Evolutionary conservation across 2,888 invertebrate genomes (phyloP).

Genomic region (Empis livida): DNA sequence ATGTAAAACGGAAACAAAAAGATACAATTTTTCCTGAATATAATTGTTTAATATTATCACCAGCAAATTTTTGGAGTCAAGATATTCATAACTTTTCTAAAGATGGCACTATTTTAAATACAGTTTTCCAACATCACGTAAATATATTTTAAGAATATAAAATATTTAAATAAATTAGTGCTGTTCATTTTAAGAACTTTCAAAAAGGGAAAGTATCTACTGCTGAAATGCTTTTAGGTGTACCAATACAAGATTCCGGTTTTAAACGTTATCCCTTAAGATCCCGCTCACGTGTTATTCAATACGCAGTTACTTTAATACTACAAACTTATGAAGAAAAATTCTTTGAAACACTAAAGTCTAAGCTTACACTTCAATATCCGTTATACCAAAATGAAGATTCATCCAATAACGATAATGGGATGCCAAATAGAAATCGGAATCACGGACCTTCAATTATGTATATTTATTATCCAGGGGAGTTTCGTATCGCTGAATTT

Average conservation of each 20-base stretch:
- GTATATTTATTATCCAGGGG: slow-evolving; percentile 76
- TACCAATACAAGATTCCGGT: slow-evolving; percentile 81
- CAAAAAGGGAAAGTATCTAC: slow-evolving; percentile 74
- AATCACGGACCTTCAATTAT: slow-evolving; percentile 36
- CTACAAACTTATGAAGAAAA: slow-evolving; percentile 63
- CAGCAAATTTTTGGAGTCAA: slow-evolving; percentile 88
- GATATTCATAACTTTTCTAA: slow-evolving; percentile 63
- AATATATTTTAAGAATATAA: slow-evolving; percentile 17
- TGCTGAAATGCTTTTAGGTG: slow-evolving; percentile 84
- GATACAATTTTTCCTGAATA: slow-evolving; percentile 74
- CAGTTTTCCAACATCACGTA: slow-evolving; percentile 75
- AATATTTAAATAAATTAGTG: background rate
- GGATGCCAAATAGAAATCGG: slow-evolving; percentile 12
- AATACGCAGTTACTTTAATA: slow-evolving; percentile 82
- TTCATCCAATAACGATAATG: slow-evolving; percentile 14
- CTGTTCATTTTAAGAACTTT: slow-evolving; percentile 45
- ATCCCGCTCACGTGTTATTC: slow-evolving; percentile 70
- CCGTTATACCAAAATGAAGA: slow-evolving; percentile 48
- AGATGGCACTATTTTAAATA: slow-evolving; percentile 67
- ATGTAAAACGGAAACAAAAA: slow-evolving; percentile 50
- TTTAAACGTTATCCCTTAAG: slow-evolving; percentile 78
- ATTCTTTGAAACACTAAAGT: slow-evolving; percentile 62
- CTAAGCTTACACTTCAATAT: slow-evolving; percentile 55
- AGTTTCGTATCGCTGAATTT: slow-evolving; percentile 71
- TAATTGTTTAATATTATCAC: slow-evolving; percentile 81